A percentile compares a stretch with the other conserved stretches of the same genome.
Evolutionary conservation across 2,888 invertebrate genomes (phyloP).

Genomic region (Spilosoma lubricipeda): DNA sequence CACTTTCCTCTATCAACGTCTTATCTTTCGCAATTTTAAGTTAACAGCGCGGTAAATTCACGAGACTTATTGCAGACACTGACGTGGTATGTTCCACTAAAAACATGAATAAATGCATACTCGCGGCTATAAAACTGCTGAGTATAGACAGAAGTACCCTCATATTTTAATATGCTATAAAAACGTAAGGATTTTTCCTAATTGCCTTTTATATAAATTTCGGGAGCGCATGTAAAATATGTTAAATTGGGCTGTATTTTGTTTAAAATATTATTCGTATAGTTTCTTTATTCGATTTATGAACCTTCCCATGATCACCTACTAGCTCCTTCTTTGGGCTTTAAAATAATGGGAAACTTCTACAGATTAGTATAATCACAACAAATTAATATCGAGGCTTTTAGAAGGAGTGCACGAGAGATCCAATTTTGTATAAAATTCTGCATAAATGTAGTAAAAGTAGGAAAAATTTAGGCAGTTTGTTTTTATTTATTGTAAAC

Average conservation of each 20-base stretch:
- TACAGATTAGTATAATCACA: no score
- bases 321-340: background rate
- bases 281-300: background rate
- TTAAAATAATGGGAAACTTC: no score
- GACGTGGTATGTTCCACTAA: background rate
- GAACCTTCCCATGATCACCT: background rate
- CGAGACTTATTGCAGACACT: constrained; percentile 3
- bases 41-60: constrained; percentile 19
- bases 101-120: background rate
- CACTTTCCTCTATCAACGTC: constrained; percentile 6
- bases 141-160: background rate
- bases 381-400: no score
- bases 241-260: background rate
- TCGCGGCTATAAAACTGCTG: background rate
- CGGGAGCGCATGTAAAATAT: background rate
- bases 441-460: no score
- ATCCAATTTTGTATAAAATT: no score
- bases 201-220: background rate
- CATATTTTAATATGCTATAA: background rate
- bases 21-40: constrained; percentile 14
- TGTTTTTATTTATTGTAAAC: no score
- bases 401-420: no score
- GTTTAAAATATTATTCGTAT: background rate
- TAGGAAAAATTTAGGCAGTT: no score
- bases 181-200: background rate